Conservation (phyloP, 2,113 vertebrate species). For the Neomonachus schauinslandi region DNA sequence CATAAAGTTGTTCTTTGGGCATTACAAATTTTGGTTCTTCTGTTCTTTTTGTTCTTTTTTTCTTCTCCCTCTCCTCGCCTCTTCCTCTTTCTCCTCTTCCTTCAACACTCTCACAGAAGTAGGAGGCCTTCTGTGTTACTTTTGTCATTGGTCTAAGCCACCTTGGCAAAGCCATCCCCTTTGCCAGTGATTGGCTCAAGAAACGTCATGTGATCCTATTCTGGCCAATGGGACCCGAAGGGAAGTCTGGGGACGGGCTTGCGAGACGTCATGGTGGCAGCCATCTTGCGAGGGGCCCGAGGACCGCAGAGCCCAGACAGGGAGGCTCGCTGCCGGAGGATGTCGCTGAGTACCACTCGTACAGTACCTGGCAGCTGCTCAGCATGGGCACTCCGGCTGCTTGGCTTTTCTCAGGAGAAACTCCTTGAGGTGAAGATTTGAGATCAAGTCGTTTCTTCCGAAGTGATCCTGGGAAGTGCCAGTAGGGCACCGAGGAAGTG, state of each 20-base stretch:
- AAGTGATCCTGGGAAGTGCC: neutral
- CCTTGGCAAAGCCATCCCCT: neutral
- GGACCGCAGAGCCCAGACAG: neutral
- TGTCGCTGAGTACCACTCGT: fast-evolving
- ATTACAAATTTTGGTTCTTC: neutral
- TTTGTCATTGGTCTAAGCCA: too few species aligned
- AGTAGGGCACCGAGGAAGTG: neutral
- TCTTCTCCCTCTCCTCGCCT: neutral
- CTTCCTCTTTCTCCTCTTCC: fast-evolving
- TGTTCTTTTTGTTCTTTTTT: neutral
- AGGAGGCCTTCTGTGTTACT: neutral
- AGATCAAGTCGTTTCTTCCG: neutral
- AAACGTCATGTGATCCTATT: neutral
- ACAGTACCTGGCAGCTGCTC: neutral
- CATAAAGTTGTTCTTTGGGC: neutral
- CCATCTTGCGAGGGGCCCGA: neutral
- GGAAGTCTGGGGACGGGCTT: too few species aligned
- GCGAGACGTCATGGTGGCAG: neutral
- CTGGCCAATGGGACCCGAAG: neutral
- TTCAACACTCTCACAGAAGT: neutral
- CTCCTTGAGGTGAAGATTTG: neutral
- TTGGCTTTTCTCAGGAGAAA: neutral
- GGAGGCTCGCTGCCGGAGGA: fast-evolving
- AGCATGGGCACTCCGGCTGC: neutral
- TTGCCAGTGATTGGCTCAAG: neutral